Evolutionary conservation across 2,888 invertebrate genomes (phyloP).

Genomic region (Teleogryllus oceanicus): DNA sequence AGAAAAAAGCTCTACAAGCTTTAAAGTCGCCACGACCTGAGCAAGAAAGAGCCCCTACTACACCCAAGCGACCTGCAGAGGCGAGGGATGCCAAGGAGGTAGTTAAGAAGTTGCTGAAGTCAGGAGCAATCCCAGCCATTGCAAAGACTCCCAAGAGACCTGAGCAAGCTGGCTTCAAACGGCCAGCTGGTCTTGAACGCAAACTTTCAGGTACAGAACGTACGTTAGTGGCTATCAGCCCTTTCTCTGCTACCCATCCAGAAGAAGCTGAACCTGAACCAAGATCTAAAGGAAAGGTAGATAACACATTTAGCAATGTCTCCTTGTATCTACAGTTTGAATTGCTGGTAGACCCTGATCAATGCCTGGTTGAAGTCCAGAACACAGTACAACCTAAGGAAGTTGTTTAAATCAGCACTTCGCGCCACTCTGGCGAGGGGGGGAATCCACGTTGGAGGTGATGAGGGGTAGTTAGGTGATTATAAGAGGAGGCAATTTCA

Average conservation of each 20-base stretch:
- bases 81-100: constrained; percentile 91
- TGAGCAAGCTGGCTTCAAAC: constrained; percentile 85
- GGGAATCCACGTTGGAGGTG: no score
- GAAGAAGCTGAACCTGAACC: constrained; percentile 64
- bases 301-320: not conserved
- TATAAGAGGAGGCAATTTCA: no score
- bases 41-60: constrained; percentile 71
- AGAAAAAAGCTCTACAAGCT: constrained; percentile 79
- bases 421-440: no score
- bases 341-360: no score
- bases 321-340: no score
- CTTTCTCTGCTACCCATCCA: constrained; percentile 80
- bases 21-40: constrained; percentile 85
- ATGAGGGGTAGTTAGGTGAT: no score
- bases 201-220: constrained; percentile 70
- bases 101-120: constrained; percentile 89
- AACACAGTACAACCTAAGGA: no score
- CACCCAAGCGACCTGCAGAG: constrained; percentile 79
- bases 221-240: constrained; percentile 84
- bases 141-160: constrained; percentile 79
- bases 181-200: constrained; percentile 79
- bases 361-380: no score
- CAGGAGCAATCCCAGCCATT: constrained; percentile 84
- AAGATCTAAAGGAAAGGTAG: constrained; percentile 62
- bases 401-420: no score